Evolutionary conservation across 2,113 vertebrate species (phyloP).

Genomic region (Diadophis punctatus): DNA sequence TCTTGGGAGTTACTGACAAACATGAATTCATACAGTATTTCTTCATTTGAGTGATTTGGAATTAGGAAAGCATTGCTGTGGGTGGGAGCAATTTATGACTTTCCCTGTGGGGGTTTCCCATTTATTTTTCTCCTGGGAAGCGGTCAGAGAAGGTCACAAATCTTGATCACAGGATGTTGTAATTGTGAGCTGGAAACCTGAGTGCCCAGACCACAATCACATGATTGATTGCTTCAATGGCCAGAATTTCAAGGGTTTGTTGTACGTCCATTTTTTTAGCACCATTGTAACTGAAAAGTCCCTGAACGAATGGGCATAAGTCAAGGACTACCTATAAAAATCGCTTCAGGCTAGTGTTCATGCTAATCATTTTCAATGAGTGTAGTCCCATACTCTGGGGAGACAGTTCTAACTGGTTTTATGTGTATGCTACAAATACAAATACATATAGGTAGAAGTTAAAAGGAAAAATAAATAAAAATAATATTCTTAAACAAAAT

Average conservation of each 20-base stretch:
- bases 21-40: neutral
- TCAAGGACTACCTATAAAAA: neutral
- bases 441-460: neutral
- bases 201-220: neutral
- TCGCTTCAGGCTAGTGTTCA: neutral
- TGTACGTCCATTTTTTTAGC: neutral
- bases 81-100: neutral
- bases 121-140: neutral
- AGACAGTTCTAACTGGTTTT: neutral
- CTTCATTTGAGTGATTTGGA: fast-evolving
- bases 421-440: neutral
- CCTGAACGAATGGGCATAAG: neutral
- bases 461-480: neutral
- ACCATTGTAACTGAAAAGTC: neutral
- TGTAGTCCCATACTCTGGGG: neutral
- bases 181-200: neutral
- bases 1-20: neutral
- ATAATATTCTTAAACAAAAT: neutral
- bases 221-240: neutral
- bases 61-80: neutral
- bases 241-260: neutral
- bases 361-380: neutral
- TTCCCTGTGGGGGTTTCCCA: neutral
- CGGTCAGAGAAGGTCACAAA: neutral
- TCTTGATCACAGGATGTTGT: neutral